phyloP scores from a whole-genome alignment of 2,113 vertebrate genomes.

The Pteropus alecto region DNA sequence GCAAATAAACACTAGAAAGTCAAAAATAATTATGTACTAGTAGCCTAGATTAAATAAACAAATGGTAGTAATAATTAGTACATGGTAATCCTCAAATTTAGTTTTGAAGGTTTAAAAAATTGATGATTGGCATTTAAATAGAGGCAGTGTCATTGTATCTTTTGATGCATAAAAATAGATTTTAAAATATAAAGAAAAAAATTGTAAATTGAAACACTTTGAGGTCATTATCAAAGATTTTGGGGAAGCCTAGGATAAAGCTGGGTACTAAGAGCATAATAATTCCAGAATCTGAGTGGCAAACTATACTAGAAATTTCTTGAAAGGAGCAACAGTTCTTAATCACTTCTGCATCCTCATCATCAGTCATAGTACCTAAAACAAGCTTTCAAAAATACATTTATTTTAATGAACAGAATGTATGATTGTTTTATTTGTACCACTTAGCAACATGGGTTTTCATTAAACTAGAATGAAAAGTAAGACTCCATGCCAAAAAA shows the following conservation, averaged over 20 bases:
- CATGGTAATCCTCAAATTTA: background rate
- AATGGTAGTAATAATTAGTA: background rate
- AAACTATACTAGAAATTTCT: background rate
- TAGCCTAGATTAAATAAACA: background rate
- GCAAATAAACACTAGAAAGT: background rate
- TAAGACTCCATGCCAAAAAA: background rate
- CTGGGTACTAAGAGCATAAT: background rate
- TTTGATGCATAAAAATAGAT: slow-evolving; percentile 1
- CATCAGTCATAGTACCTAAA: background rate
- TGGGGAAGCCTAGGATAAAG: background rate
- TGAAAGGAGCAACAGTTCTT: background rate
- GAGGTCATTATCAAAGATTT: background rate
- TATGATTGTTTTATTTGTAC: slow-evolving; percentile 39
- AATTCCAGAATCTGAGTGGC: background rate
- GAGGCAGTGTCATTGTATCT: background rate
- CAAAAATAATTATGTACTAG: background rate
- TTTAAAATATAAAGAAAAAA: slow-evolving; percentile 17
- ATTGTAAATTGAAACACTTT: background rate
- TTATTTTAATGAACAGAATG: slow-evolving; percentile 41
- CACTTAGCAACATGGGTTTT: slow-evolving; percentile 33
- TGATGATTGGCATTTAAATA: background rate
- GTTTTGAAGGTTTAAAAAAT: slow-evolving; percentile 33
- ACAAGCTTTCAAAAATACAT: background rate
- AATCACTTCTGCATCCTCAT: background rate
- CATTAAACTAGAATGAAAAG: slow-evolving; percentile 44